Evolutionary conservation across 1,140 invertebrate genomes (phyloP), one percentile per base, ranked within the genome.

Genomic region (Melipona quadrifasciata): DNA sequence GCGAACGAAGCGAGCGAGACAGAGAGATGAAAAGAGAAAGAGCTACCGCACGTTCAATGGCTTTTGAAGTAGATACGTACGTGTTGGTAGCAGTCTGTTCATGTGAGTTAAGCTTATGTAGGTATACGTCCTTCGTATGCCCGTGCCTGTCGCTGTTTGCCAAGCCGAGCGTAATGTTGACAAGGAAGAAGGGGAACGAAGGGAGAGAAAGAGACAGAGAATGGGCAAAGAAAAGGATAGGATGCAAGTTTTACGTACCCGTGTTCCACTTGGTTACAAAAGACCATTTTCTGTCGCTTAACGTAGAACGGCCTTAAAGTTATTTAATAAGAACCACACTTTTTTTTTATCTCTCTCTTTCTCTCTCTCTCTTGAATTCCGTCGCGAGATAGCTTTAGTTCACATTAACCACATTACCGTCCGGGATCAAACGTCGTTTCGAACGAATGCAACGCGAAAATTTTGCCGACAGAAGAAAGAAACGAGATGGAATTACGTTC

Each of bases 121-220:
- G 39, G 74, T 64, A 65, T n/a, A 72, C 80, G 90, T 88, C 90
- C 90, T 91, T 91, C 90, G 83, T 61, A 57, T 73, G 84, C 70
- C 71, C 87, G 84, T 90, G 86, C 85, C 80, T 90, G 90, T 91
- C 88, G 86, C 80, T 83, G 88, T 91, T 91, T 91, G 90, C 86
- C 90, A 91, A 90, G 84, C 78, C 67, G 78, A 87, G 90, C 90
- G 86, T 86, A 84, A 88, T 88, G 84, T 87, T 82, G 83, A 85
- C 85, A 80, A 70, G 84, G 58, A 78, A 65, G 75, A 82, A 76
- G 83, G 65, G 57, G 72, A 55, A 55, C n/a, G 39, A 27, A n/a
- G 27, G 47, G 61, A 71, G 27, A 24, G 47, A 76, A 31, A 24
- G 55, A 73, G 55, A 81, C 34, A 78, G 67, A 81, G 34, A 74